Percentiles rank a stretch among this genome's conserved stretches.
Conservation (phyloP, 2,113 vertebrate species). For the Rhinopithecus roxellana region DNA sequence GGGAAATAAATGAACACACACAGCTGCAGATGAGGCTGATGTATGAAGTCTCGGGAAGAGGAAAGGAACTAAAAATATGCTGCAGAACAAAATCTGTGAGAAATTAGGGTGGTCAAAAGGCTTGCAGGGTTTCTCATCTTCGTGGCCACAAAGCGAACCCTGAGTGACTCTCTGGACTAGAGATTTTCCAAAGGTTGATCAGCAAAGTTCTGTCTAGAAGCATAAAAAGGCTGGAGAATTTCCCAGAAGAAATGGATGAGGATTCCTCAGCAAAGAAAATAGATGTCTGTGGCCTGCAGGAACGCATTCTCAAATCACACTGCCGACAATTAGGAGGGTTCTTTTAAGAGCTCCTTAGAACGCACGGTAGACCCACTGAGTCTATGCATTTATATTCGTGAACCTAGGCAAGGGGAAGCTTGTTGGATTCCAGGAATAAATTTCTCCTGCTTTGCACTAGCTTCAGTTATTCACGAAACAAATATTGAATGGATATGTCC, state of each 20-base stretch:
- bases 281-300: accelerated
- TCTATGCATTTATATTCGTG: accelerated
- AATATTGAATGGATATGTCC: accelerated
- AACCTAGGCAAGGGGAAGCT: neutral
- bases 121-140: accelerated
- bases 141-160: too few species aligned
- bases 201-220: neutral
- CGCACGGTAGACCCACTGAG: accelerated
- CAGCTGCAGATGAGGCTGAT: neutral
- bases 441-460: too few species aligned
- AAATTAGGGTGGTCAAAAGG: accelerated
- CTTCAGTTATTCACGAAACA: neutral
- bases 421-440: too few species aligned
- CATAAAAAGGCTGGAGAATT: neutral
- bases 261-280: too few species aligned
- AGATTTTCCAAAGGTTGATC: neutral
- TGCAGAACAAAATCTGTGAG: accelerated
- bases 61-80: accelerated
- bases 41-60: too few species aligned
- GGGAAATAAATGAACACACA: accelerated
- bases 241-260: too few species aligned
- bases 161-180: accelerated
- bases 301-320: accelerated
- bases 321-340: accelerated
- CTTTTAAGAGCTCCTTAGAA: neutral